Conservation (phyloP, 2,113 vertebrate genomes). For the Ceratotherium simum region DNA sequence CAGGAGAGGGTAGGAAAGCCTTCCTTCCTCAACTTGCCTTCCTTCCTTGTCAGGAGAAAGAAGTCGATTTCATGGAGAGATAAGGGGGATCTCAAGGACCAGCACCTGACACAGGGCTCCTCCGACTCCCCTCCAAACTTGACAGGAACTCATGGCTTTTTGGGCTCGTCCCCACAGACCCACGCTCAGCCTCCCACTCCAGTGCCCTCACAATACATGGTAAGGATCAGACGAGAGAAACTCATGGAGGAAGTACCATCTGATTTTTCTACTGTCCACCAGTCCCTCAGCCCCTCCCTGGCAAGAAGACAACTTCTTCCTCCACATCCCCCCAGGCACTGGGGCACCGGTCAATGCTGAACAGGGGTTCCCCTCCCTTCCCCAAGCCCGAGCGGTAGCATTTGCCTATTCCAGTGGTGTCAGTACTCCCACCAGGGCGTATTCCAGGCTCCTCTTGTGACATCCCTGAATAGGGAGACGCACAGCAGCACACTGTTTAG, state of each 20-base stretch:
- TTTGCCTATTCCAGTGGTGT: not conserved
- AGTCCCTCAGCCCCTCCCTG: not conserved
- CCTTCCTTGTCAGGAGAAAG: not conserved
- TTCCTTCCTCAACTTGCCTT: not conserved
- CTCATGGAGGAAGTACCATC: not conserved
- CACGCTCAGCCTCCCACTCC: fast-evolving
- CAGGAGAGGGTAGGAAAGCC: not conserved
- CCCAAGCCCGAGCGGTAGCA: not conserved
- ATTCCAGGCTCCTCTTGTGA: not conserved
- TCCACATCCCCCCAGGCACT: not conserved
- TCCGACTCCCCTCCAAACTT: not conserved
- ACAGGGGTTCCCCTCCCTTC: no score
- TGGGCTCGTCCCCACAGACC: not conserved
- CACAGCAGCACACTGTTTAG: not conserved
- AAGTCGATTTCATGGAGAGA: not conserved
- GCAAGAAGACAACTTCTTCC: not conserved
- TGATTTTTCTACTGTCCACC: not conserved
- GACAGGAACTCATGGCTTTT: not conserved
- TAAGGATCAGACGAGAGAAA: not conserved
- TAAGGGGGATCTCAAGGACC: not conserved
- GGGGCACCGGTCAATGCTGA: not conserved
- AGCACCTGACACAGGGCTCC: not conserved
- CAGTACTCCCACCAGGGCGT: not conserved
- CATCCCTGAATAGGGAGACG: not conserved
- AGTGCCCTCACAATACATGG: not conserved